A percentile compares a stretch with the other conserved stretches of the same genome.
Conservation (phyloP, 2,113 vertebrate genomes). For the Lethenteron camtschaticum region DNA sequence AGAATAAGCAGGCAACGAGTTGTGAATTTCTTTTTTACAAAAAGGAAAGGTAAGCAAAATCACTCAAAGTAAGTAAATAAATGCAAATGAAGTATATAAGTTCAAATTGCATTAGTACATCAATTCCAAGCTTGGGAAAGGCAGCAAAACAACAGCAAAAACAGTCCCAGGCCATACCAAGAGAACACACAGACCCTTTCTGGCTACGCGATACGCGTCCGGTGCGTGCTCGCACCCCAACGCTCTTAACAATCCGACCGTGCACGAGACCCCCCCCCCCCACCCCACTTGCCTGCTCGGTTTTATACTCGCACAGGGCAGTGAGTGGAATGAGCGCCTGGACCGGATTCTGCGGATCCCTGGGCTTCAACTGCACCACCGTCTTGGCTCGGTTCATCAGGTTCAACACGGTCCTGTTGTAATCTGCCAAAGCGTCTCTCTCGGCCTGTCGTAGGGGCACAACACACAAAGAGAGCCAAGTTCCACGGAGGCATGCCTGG, state of each 20-base stretch:
- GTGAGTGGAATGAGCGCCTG: slow-evolving; percentile 39
- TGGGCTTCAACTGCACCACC: slow-evolving; percentile 62
- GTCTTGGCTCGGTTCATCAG: slow-evolving; percentile 49
- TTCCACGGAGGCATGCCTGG: background rate
- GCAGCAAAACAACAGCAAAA: background rate
- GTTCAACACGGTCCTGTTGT: slow-evolving; percentile 26
- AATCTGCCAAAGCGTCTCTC: slow-evolving; percentile 48
- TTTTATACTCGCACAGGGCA: slow-evolving; percentile 65
- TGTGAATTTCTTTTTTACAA: too few species aligned
- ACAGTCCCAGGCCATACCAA: background rate
- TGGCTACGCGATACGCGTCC: background rate
- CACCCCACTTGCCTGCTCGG: slow-evolving; percentile 56
- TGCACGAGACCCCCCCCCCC: background rate
- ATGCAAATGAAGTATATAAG: background rate
- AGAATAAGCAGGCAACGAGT: too few species aligned
- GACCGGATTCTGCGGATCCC: slow-evolving; percentile 27
- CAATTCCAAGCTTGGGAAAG: background rate
- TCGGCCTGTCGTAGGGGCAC: slow-evolving; percentile 30
- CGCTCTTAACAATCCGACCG: background rate
- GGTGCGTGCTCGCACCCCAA: too few species aligned
- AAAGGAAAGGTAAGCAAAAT: too few species aligned
- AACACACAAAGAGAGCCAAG: background rate
- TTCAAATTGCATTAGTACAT: background rate
- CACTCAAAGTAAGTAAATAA: too few species aligned
- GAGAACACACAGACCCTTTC: background rate